Evolutionary conservation across 1,140 invertebrate genomes (phyloP).

Genomic region (Musca domestica): DNA sequence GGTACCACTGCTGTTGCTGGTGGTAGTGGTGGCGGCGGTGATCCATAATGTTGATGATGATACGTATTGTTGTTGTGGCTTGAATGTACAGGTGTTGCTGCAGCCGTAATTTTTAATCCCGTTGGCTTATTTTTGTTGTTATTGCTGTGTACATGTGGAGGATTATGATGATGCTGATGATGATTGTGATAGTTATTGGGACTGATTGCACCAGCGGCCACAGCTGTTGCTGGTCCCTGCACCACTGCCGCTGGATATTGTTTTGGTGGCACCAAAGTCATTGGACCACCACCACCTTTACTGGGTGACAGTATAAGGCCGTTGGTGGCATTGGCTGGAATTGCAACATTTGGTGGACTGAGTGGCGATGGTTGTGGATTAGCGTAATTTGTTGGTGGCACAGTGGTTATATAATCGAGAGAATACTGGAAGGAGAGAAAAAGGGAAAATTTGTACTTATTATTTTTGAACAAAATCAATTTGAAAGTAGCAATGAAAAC

Average conservation of each 20-base stretch:
- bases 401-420: slow-evolving; percentile 36
- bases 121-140: slow-evolving; percentile 6
- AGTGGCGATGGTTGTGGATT: slow-evolving; percentile 32
- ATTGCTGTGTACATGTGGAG: slow-evolving; percentile 22
- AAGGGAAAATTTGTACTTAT: too few relatives aligned
- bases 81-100: neutral
- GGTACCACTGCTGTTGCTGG: neutral
- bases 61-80: neutral
- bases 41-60: slow-evolving; percentile 25
- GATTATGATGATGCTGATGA: neutral
- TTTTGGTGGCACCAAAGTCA: slow-evolving; percentile 44
- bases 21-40: neutral
- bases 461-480: too few relatives aligned
- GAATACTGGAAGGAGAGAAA: slow-evolving; percentile 38
- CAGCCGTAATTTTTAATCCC: too few relatives aligned
- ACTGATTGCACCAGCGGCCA: neutral
- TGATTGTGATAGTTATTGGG: neutral
- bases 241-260: slow-evolving; percentile 30
- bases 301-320: slow-evolving; percentile 43
- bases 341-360: slow-evolving; percentile 38
- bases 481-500: too few relatives aligned
- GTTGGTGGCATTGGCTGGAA: slow-evolving; percentile 28
- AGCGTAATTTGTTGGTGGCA: slow-evolving; percentile 31
- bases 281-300: slow-evolving; percentile 29
- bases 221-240: neutral